Conservation (phyloP, 2,888 invertebrate species). For the Prostheceraeus crozeri region DNA sequence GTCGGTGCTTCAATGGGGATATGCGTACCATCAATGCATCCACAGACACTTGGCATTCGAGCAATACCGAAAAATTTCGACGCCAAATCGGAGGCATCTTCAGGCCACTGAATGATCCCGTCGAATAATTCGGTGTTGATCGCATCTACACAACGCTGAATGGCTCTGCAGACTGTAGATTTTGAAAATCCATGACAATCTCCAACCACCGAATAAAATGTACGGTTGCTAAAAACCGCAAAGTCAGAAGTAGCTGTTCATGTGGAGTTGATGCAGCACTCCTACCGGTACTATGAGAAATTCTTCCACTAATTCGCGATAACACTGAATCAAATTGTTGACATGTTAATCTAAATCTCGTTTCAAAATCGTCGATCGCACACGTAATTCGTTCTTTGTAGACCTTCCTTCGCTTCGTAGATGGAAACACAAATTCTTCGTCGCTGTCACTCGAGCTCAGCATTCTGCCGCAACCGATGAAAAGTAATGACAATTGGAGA, state of each 20-base stretch:
- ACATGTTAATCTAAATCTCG: too few relatives aligned
- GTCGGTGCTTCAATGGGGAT: not conserved
- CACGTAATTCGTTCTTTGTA: too few relatives aligned
- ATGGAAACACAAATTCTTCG: too few relatives aligned
- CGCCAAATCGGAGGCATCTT: not conserved
- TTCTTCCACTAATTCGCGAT: too few relatives aligned
- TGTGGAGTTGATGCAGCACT: not conserved
- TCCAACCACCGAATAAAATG: not conserved
- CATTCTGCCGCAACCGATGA: too few relatives aligned
- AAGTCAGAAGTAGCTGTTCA: not conserved
- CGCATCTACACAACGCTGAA: not conserved
- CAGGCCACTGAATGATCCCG: not conserved
- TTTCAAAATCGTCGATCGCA: too few relatives aligned
- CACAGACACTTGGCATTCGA: constrained; percentile 5
- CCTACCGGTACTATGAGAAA: too few relatives aligned
- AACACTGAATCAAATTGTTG: too few relatives aligned
- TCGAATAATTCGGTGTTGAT: constrained; percentile 4
- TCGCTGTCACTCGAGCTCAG: too few relatives aligned
- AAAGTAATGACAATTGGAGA: too few relatives aligned
- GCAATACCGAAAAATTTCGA: not conserved
- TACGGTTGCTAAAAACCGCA: constrained; percentile 1
- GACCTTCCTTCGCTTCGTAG: too few relatives aligned
- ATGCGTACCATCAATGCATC: constrained; percentile 19
- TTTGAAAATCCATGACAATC: constrained; percentile 2
- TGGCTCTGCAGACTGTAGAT: not conserved